Evolutionary conservation across 2,888 invertebrate species (phyloP).

Genomic region (Eupithecia vulgata): DNA sequence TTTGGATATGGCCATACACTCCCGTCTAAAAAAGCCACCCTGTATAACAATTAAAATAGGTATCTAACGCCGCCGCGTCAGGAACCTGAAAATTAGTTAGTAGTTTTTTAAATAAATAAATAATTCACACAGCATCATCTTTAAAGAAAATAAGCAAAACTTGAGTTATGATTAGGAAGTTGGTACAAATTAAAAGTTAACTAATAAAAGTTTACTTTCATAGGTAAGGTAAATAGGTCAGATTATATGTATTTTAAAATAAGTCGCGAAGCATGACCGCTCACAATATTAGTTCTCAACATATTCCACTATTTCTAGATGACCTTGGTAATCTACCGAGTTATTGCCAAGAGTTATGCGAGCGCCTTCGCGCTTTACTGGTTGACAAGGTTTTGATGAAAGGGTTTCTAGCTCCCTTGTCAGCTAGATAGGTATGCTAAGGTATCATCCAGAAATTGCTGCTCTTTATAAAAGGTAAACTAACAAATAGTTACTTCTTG

Average conservation of each 20-base stretch:
- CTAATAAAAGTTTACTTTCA: neutral
- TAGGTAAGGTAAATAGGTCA: neutral
- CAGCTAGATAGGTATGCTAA: neutral
- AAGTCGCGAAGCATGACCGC: conserved; percentile 64
- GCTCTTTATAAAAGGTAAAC: neutral
- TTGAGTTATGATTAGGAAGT: no score
- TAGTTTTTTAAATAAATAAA: no score
- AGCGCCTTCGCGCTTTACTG: conserved; percentile 37
- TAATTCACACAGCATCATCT: no score
- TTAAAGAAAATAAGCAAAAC: no score
- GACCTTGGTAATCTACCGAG: conserved; percentile 69
- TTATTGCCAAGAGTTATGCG: conserved; percentile 51
- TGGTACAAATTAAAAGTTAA: neutral
- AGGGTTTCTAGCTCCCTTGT: conserved; percentile 9
- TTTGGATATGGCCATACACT: no score
- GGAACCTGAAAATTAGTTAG: neutral
- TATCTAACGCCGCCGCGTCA: neutral
- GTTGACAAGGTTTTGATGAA: conserved; percentile 30
- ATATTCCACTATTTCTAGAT: conserved; percentile 67
- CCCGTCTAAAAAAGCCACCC: no score
- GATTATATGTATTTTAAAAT: neutral
- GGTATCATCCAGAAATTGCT: neutral
- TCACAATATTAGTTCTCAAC: conserved; percentile 65
- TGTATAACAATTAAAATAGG: neutral
- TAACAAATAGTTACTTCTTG: neutral